Evolutionary conservation across 2,888 invertebrate species (phyloP).

Genomic region (Serripes groenlandicus): DNA sequence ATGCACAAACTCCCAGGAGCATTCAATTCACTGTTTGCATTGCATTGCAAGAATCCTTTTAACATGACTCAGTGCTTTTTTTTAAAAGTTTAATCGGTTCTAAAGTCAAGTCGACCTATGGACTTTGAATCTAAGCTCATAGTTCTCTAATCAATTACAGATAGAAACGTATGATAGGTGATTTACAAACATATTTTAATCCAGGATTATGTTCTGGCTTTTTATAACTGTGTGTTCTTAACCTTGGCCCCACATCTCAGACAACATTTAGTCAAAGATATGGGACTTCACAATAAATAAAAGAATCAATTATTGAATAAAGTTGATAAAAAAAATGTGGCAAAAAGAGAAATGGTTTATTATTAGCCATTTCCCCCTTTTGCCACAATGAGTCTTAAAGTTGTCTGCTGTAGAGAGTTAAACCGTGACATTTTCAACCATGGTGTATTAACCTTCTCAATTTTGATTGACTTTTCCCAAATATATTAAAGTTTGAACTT

Average conservation of each 20-base stretch:
- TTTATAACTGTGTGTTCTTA: background rate
- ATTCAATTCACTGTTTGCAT: too few relatives aligned
- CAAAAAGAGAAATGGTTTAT: background rate
- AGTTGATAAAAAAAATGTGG: background rate
- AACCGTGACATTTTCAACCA: too few relatives aligned
- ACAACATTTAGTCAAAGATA: too few relatives aligned
- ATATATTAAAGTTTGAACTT: too few relatives aligned
- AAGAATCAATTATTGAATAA: background rate
- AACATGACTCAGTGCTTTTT: too few relatives aligned
- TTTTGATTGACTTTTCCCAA: too few relatives aligned
- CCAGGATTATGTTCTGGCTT: background rate
- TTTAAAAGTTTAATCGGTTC: background rate
- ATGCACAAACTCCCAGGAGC: too few relatives aligned
- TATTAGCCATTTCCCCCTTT: background rate
- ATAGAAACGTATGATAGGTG: slow-evolving; percentile 6
- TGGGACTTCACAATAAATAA: too few relatives aligned
- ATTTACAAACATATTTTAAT: background rate
- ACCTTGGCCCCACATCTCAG: too few relatives aligned
- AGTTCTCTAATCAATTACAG: background rate
- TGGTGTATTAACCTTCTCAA: too few relatives aligned
- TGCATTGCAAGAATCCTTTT: too few relatives aligned
- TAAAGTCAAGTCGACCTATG: slow-evolving; percentile 1
- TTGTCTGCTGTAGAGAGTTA: too few relatives aligned
- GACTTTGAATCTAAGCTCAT: slow-evolving; percentile 12
- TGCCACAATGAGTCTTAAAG: background rate